Conservation (phyloP, 2,797 vertebrate genomes). For the Hyperoplus immaculatus region DNA sequence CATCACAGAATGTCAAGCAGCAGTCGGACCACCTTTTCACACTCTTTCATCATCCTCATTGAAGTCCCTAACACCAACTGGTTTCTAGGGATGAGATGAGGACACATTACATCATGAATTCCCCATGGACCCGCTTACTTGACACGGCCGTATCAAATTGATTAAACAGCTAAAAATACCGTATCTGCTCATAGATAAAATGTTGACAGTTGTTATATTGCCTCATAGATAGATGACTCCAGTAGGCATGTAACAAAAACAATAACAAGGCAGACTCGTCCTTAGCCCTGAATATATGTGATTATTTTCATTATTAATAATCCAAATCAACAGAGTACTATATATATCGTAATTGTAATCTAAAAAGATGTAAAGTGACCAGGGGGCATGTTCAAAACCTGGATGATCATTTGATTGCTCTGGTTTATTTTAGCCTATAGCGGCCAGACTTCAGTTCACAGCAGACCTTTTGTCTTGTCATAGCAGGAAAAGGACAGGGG, state of each 20-base stretch:
- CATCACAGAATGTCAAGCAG: conserved; percentile 46
- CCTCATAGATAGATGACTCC: conserved; percentile 20
- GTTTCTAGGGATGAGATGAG: conserved; percentile 54
- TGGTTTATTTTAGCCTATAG: neutral
- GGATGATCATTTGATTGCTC: neutral
- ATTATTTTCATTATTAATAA: neutral
- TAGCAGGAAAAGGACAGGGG: neutral
- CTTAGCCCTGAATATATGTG: neutral
- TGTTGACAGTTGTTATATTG: conserved; percentile 21
- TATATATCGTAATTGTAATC: no score
- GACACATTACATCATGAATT: conserved; percentile 64
- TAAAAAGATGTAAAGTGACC: neutral
- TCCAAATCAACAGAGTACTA: no score
- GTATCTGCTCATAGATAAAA: conserved; percentile 34
- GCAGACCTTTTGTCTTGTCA: conserved; percentile 5
- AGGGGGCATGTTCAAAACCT: neutral
- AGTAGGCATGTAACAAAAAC: neutral
- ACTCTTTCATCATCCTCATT: conserved; percentile 83
- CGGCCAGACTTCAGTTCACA: neutral
- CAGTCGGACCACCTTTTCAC: conserved; percentile 69
- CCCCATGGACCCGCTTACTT: conserved; percentile 43
- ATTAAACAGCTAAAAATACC: conserved; percentile 47
- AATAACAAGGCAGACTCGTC: neutral
- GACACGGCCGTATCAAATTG: conserved; percentile 49
- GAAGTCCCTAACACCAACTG: conserved; percentile 37